Evolutionary conservation across 30 jellyfish, hydroid and myxozoan genomes (phyloP).

Genomic region (Clytia hemisphaerica): DNA sequence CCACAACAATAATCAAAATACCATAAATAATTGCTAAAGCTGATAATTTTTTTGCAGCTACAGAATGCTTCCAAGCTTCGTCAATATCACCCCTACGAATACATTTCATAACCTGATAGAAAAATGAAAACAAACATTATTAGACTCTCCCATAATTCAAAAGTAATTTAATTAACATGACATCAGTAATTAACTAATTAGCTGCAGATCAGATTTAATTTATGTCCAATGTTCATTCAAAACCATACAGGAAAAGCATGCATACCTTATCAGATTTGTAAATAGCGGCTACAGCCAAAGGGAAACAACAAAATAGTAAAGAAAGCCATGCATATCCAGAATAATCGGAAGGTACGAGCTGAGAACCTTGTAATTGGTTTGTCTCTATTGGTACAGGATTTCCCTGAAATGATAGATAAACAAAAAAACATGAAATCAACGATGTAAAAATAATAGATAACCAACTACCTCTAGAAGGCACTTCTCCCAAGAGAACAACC

Average conservation of each 20-base stretch:
- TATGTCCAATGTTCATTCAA: background rate
- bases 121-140: too few species aligned
- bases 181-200: too few species aligned
- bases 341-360: slow-evolving; percentile 4
- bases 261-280: slow-evolving; percentile 28
- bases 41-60: slow-evolving; percentile 12
- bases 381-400: background rate
- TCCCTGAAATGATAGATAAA: too few species aligned
- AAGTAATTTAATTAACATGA: too few species aligned
- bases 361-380: background rate
- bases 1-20: background rate
- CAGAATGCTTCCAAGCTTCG: slow-evolving; percentile 14
- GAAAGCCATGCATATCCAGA: slow-evolving; percentile 38
- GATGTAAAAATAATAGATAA: too few species aligned
- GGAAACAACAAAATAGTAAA: slow-evolving; percentile 22
- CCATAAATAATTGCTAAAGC: slow-evolving; percentile 28
- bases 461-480: too few species aligned
- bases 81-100: slow-evolving; percentile 19
- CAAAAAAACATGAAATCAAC: too few species aligned
- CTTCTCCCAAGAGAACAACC: too few species aligned
- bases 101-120: slow-evolving; percentile 2
- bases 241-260: background rate
- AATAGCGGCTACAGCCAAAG: slow-evolving; percentile 11
- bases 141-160: too few species aligned
- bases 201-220: too few species aligned